phyloP scores from a whole-genome alignment of 2,113 vertebrate species.

The Peromyscus leucopus region DNA sequence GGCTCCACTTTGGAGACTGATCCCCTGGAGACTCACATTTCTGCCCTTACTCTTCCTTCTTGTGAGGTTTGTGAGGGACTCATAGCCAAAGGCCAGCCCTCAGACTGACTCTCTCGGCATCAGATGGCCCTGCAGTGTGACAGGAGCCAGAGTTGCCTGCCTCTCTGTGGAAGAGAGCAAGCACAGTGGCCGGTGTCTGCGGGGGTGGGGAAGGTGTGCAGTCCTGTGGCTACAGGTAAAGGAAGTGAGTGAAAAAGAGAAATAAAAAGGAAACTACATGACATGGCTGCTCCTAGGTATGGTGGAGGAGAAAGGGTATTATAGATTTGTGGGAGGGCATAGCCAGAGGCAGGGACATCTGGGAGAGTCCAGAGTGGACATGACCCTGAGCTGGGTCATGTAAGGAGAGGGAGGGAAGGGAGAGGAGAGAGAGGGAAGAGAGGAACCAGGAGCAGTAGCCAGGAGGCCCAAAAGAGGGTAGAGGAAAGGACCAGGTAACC shows the following conservation, averaged over 20 bases:
- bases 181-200: accelerated
- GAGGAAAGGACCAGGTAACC: background rate
- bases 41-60: background rate
- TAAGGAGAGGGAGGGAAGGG: background rate
- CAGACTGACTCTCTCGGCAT: background rate
- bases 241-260: background rate
- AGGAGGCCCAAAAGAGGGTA: background rate
- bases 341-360: background rate
- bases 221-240: accelerated
- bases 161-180: accelerated
- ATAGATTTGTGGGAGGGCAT: background rate
- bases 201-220: background rate
- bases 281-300: no score
- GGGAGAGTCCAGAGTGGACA: background rate
- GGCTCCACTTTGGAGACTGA: background rate
- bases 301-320: background rate
- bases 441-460: background rate
- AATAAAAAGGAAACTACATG: background rate
- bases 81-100: background rate
- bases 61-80: background rate
- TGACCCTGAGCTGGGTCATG: background rate
- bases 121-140: background rate
- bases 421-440: background rate
- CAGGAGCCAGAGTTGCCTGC: accelerated
- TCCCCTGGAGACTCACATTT: background rate